phyloP scores from a whole-genome alignment of 1,140 invertebrate genomes.

The Ridgeia piscesae region DNA sequence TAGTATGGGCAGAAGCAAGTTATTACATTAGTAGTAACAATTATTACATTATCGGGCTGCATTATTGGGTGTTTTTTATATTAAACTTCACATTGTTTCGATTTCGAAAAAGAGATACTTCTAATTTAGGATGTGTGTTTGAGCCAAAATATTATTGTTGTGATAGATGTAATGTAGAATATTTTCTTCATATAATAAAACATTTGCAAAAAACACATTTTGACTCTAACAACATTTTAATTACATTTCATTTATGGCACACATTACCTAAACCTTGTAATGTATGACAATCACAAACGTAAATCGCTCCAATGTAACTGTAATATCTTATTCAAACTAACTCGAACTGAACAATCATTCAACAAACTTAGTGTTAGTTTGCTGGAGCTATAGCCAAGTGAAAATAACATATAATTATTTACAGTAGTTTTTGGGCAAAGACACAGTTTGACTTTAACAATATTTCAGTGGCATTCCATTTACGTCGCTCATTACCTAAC shows the following conservation, averaged over 20 bases:
- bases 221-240: neutral
- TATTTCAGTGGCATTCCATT: no score
- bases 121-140: neutral
- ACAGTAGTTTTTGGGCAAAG: neutral
- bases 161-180: neutral
- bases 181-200: neutral
- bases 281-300: neutral
- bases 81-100: neutral
- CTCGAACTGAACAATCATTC: neutral
- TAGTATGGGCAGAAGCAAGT: no score
- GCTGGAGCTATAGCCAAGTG: neutral
- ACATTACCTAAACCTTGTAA: neutral
- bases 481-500: no score
- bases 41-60: no score
- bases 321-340: neutral
- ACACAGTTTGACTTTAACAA: no score
- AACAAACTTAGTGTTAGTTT: neutral
- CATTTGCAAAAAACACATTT: neutral
- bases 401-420: neutral
- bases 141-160: neutral
- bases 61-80: no score
- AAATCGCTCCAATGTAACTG: neutral
- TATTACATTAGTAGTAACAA: no score
- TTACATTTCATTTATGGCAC: neutral
- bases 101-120: neutral